Conservation (phyloP, 2,797 vertebrate species). For the Gymnoscopelus braueri region DNA sequence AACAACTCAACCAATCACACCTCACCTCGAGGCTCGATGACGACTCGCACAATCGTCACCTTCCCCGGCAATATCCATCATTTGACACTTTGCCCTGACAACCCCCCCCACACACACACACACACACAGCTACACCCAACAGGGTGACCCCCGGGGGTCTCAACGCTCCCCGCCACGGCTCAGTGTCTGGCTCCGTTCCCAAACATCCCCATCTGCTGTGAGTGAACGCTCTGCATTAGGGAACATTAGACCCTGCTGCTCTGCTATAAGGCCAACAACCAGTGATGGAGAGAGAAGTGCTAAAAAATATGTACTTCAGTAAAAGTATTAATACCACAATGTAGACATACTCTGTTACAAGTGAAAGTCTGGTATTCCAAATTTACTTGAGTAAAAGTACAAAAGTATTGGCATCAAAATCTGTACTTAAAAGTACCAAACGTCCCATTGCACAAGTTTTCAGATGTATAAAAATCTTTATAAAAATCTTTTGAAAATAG, state of each 20-base stretch:
- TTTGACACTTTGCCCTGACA: slow-evolving; percentile 61
- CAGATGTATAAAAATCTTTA: too few relatives aligned
- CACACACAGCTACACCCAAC: slow-evolving; percentile 4
- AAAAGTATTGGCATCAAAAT: too few relatives aligned
- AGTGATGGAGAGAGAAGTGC: too few relatives aligned
- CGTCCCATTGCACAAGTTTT: too few relatives aligned
- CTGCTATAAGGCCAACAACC: slow-evolving; percentile 35
- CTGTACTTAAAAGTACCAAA: too few relatives aligned
- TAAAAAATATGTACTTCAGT: too few relatives aligned
- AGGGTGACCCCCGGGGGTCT: slow-evolving; percentile 40
- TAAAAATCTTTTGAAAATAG: too few relatives aligned
- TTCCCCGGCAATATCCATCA: slow-evolving; percentile 44
- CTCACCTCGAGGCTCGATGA: slow-evolving; percentile 39
- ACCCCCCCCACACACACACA: slow-evolving; percentile 27
- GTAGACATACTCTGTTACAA: too few relatives aligned
- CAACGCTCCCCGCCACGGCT: slow-evolving; percentile 47
- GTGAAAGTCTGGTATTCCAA: too few relatives aligned
- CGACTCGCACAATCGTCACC: slow-evolving; percentile 34
- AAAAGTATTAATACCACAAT: too few relatives aligned
- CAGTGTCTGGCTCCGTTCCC: slow-evolving; percentile 67
- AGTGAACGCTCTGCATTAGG: slow-evolving; percentile 73
- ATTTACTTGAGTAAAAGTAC: too few relatives aligned
- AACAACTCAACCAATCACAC: slow-evolving; percentile 48
- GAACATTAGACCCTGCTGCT: slow-evolving; percentile 53
- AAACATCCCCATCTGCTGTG: slow-evolving; percentile 75